Evolutionary conservation across 2,113 vertebrate genomes (phyloP).

Genomic region (Oncorhynchus kisutch): DNA sequence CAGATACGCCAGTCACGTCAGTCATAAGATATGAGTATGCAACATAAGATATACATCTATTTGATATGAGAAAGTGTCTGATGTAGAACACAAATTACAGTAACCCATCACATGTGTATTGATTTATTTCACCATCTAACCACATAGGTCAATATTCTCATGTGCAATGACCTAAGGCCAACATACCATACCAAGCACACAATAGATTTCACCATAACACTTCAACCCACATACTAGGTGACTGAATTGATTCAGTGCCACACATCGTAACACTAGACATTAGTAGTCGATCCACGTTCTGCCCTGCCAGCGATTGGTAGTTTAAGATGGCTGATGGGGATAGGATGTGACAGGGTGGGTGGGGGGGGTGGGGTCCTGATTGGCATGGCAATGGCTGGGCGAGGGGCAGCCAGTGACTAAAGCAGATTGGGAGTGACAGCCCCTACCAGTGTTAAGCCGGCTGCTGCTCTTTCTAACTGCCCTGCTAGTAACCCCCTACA

Average conservation of each 20-base stretch:
- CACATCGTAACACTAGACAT: background rate
- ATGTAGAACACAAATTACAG: no score
- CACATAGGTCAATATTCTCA: no score
- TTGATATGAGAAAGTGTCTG: no score
- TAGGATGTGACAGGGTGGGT: background rate
- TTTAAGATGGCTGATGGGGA: background rate
- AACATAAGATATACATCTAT: no score
- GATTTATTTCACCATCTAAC: no score
- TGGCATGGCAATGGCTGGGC: background rate
- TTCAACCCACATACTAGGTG: background rate
- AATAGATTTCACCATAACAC: background rate
- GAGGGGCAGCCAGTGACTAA: background rate
- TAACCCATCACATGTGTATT: no score
- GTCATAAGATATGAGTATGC: no score
- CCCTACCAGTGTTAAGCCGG: background rate
- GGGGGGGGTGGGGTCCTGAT: background rate
- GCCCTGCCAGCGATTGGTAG: background rate
- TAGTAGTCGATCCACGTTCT: background rate
- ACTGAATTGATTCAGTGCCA: background rate
- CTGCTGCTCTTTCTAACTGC: background rate
- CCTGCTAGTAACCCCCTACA: background rate
- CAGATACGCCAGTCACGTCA: no score
- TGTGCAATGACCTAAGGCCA: no score
- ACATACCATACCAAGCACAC: background rate
- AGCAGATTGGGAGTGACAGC: slow-evolving; percentile 5